Evolutionary conservation across 2,888 invertebrate species (phyloP).

Genomic region (Adineta ricciae): DNA sequence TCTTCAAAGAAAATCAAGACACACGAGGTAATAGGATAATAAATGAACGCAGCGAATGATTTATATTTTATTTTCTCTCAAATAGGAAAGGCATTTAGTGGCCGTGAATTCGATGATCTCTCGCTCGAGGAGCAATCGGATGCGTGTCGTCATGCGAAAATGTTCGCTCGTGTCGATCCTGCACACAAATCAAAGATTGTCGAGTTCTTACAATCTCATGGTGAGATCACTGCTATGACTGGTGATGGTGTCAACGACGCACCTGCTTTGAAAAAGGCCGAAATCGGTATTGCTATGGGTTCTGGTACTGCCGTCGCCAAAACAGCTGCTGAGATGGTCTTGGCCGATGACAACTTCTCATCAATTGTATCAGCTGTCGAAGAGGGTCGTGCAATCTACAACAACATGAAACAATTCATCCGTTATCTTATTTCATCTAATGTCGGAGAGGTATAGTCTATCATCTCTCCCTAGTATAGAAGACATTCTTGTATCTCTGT

Average conservation of each 20-base stretch:
- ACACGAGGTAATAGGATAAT: constrained; percentile 61
- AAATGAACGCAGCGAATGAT: too few species aligned
- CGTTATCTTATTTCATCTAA: constrained; percentile 99
- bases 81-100: constrained; percentile 67
- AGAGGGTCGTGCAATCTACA: constrained; percentile 99
- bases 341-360: constrained; percentile 99
- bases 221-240: constrained; percentile 96
- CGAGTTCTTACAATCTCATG: constrained; percentile 94
- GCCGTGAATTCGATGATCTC: constrained; percentile 97
- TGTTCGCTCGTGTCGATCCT: constrained; percentile 98
- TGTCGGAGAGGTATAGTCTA: constrained; percentile 77
- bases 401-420: constrained; percentile 99
- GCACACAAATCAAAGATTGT: constrained; percentile 99
- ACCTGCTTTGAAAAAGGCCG: constrained; percentile 87
- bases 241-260: constrained; percentile 99
- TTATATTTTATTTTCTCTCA: too few species aligned
- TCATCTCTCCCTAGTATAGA: not conserved
- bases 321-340: constrained; percentile 95
- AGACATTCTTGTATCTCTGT: not conserved
- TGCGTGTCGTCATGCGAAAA: constrained; percentile 67
- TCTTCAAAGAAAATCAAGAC: constrained; percentile 87
- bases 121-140: constrained; percentile 81
- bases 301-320: constrained; percentile 99
- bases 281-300: constrained; percentile 87
- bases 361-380: constrained; percentile 98